These are phyloP conservation scores for Eulemur mongoz DNA, from an alignment of 2,797 vertebrate species.

Conservation along the genomic window DNA sequence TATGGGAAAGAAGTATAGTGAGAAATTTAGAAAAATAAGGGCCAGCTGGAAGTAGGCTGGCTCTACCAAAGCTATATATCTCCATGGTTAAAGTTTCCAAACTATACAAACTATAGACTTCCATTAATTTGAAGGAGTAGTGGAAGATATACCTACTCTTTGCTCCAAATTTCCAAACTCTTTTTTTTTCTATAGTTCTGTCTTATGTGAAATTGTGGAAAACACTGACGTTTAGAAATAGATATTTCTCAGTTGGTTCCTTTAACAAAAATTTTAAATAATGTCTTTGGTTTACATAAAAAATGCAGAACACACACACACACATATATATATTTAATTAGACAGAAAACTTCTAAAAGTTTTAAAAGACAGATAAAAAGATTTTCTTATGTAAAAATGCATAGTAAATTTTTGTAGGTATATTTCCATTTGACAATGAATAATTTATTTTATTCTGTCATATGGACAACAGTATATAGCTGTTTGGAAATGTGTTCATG, in stretches of 20 bases:
- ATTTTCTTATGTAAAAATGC: slow-evolving; percentile 2
- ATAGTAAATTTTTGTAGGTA: neutral
- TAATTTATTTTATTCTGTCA: neutral
- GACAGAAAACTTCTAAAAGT: neutral
- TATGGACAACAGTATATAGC: neutral
- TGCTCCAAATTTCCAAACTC: neutral
- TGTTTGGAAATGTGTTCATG: neutral
- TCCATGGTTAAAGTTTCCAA: neutral
- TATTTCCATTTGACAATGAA: neutral
- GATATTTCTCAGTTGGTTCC: slow-evolving; percentile 12
- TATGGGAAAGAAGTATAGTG: neutral
- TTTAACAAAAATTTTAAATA: slow-evolving; percentile 28
- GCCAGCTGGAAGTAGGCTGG: no score
- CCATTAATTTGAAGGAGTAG: neutral
- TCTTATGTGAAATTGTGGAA: neutral
- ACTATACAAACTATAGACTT: neutral
- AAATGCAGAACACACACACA: neutral
- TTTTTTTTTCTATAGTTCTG: neutral
- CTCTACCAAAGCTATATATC: neutral
- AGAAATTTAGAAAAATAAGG: neutral
- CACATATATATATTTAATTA: neutral
- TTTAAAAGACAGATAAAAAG: neutral
- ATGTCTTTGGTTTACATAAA: neutral
- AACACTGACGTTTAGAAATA: slow-evolving; percentile 2
- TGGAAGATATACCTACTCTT: neutral